These are phyloP conservation scores for Tethya wilhelma DNA, from an alignment of 37 sponge, comb jelly and placozoan species.

Conservation along the genomic window DNA sequence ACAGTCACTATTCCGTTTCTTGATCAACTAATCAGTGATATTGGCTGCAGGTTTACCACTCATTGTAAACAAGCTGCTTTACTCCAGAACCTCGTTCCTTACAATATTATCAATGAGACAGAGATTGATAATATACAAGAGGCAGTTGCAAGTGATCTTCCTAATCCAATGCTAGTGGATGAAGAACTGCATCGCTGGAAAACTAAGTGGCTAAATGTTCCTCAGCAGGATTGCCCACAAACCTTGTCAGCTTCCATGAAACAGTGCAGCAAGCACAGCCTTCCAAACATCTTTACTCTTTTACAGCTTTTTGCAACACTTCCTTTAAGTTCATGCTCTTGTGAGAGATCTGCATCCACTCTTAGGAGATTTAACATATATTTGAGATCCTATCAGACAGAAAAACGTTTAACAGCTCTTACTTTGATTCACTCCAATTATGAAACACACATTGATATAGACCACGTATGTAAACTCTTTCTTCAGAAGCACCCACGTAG, in stretches of 20 bases:
- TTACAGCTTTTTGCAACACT: slow-evolving; percentile 61
- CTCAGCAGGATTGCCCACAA: slow-evolving; percentile 23
- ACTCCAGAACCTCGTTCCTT: slow-evolving; percentile 42
- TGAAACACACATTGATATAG: slow-evolving; percentile 7
- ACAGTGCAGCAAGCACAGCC: slow-evolving; percentile 26
- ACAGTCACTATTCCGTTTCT: slow-evolving; percentile 63
- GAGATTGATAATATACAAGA: slow-evolving; percentile 21
- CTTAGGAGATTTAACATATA: slow-evolving; percentile 43
- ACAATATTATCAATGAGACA: slow-evolving; percentile 29
- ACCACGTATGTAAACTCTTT: slow-evolving; percentile 8
- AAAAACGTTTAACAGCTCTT: slow-evolving; percentile 35
- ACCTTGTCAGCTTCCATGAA: slow-evolving; percentile 42
- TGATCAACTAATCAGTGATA: slow-evolving; percentile 54
- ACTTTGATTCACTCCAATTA: slow-evolving; percentile 26
- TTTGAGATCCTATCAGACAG: slow-evolving; percentile 23
- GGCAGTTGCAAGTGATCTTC: slow-evolving; percentile 47
- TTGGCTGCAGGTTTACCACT: slow-evolving; percentile 40
- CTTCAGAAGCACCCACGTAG: too few relatives aligned
- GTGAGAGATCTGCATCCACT: slow-evolving; percentile 55
- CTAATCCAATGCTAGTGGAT: slow-evolving; percentile 44
- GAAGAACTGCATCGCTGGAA: slow-evolving; percentile 48
- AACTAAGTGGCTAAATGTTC: slow-evolving; percentile 27
- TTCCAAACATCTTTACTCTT: slow-evolving; percentile 58
- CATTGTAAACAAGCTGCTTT: slow-evolving; percentile 36
- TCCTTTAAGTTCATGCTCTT: slow-evolving; percentile 55